phyloP scores from a whole-genome alignment of 2,888 invertebrate species.

The Scelioninae gen. 1 region DNA sequence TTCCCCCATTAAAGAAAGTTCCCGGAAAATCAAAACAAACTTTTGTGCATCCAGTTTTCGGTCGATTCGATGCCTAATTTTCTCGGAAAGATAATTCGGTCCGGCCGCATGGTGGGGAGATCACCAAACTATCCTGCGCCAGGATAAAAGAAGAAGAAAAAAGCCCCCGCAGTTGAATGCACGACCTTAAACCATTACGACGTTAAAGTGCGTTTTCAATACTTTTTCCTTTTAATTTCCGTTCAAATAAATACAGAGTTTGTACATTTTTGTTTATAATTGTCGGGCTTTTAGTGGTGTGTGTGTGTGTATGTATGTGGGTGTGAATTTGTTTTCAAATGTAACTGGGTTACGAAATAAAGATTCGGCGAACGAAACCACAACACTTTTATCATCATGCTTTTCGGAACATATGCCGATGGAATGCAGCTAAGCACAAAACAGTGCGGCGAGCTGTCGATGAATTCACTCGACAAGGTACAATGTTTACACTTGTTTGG shows the following conservation, averaged over 20 bases:
- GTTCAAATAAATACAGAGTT: no score
- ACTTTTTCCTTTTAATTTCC: background rate
- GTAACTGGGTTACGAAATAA: constrained; percentile 11
- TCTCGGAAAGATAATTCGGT: constrained; percentile 61
- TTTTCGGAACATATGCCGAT: constrained; percentile 45
- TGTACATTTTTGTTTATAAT: no score
- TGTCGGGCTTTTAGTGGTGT: no score
- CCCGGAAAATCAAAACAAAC: constrained; percentile 50
- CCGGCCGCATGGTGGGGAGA: constrained; percentile 23
- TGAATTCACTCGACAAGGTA: constrained; percentile 68
- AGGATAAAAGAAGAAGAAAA: constrained; percentile 54
- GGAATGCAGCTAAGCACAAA: constrained; percentile 54
- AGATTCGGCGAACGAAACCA: constrained; percentile 18
- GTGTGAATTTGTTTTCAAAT: constrained; percentile 14
- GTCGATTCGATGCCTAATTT: constrained; percentile 30
- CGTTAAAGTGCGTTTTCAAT: constrained; percentile 11
- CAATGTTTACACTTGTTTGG: constrained; percentile 61
- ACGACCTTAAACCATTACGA: constrained; percentile 37
- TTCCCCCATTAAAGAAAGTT: constrained; percentile 50
- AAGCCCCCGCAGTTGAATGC: constrained; percentile 45
- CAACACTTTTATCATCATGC: constrained; percentile 40
- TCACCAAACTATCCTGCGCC: constrained; percentile 36
- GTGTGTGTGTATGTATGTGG: background rate
- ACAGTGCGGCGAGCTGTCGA: constrained; percentile 60
- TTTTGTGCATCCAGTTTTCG: constrained; percentile 34